Evolutionary conservation across 2,888 invertebrate species (phyloP).

Genomic region (Temnothorax unifasciatus): DNA sequence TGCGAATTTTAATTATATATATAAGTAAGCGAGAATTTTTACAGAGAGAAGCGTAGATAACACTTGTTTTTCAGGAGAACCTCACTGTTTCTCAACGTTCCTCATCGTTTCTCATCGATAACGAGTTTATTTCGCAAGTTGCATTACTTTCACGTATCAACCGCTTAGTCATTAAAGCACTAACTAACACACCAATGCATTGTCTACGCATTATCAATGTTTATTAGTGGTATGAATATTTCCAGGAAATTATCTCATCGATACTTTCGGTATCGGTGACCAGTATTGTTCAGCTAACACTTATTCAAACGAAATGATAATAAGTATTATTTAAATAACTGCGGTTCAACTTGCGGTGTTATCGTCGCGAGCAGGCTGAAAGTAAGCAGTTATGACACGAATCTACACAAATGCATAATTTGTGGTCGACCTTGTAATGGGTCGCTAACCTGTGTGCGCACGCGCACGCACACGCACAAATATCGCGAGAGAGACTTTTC

Average conservation of each 20-base stretch:
- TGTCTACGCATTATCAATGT: not conserved
- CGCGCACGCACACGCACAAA: conserved; percentile 1
- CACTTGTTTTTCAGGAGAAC: not conserved
- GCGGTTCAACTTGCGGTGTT: not conserved
- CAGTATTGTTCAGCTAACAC: not conserved
- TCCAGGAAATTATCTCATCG: not conserved
- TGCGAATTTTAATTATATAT: not conserved
- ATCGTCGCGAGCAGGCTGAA: not conserved
- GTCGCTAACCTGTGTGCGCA: conserved; percentile 61
- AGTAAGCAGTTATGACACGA: conserved; percentile 35
- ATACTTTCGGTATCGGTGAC: not conserved
- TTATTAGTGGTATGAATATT: not conserved
- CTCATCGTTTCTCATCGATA: conserved; percentile 15
- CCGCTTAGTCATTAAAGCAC: not conserved
- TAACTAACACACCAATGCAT: not conserved
- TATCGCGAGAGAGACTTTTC: conserved; percentile 66
- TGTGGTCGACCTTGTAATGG: conserved; percentile 64
- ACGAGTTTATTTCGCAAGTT: not conserved
- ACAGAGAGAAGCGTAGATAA: not conserved
- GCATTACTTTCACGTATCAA: not conserved
- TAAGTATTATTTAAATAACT: not conserved
- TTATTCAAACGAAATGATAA: not conserved
- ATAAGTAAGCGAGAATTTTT: not conserved
- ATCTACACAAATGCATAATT: conserved; percentile 49
- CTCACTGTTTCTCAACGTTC: not conserved